Percentiles rank a stretch among this genome's conserved stretches.
Conservation (phyloP, 2,797 vertebrate species). For the Lophura swinhoii region DNA sequence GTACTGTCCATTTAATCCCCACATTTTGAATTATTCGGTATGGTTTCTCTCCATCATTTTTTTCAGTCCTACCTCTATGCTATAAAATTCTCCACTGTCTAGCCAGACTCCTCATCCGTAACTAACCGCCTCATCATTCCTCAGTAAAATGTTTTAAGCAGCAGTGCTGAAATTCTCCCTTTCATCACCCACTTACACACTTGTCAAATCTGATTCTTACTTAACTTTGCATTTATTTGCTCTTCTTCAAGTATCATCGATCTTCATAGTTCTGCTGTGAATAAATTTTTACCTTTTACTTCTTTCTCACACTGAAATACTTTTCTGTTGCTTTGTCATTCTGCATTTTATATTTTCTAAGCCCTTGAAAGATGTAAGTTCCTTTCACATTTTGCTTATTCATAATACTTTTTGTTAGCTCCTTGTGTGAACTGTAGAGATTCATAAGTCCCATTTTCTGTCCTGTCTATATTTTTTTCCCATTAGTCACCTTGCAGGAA, state of each 20-base stretch:
- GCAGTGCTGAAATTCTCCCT: not conserved
- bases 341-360: not conserved
- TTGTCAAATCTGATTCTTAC: not conserved
- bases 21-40: not conserved
- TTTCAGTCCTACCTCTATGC: not conserved
- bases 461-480: rapidly evolving
- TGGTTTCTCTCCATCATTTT: not conserved
- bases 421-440: not conserved
- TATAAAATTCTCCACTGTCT: not conserved
- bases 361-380: not conserved
- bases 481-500: not conserved
- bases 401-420: not conserved
- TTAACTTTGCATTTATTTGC: not conserved
- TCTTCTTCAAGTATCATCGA: not conserved
- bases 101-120: not conserved
- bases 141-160: not conserved
- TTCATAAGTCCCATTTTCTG: not conserved
- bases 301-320: not conserved
- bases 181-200: not conserved
- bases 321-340: not conserved
- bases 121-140: not conserved
- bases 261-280: not conserved
- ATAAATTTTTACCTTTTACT: not conserved
- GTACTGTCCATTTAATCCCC: not conserved
- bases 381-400: not conserved